A percentile compares a stretch with the other conserved stretches of the same genome.
Evolutionary conservation across 1,140 invertebrate genomes (phyloP).

Genomic region (Pseudomyrmex dendroicus): DNA sequence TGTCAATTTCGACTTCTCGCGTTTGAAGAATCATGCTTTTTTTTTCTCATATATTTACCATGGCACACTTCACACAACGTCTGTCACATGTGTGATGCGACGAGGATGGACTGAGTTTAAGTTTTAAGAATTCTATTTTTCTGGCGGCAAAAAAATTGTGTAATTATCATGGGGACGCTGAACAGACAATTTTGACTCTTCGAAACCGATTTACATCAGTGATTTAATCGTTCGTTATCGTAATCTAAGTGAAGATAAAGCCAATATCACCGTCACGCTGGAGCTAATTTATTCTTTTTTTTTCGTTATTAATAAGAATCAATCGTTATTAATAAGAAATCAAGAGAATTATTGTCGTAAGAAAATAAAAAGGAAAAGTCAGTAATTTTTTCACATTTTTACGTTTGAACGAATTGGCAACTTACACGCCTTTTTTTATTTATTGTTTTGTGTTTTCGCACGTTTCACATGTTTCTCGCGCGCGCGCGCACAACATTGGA

Average conservation of each 20-base stretch:
- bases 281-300: too few species aligned
- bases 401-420: not conserved
- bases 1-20: not conserved
- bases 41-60: not conserved
- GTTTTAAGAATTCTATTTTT: conserved; percentile 85
- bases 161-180: conserved; percentile 69
- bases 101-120: conserved; percentile 78
- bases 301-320: too few species aligned
- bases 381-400: not conserved
- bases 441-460: too few species aligned
- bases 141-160: conserved; percentile 71
- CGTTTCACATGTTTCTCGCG: too few species aligned
- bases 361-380: too few species aligned
- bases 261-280: too few species aligned
- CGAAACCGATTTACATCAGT: not conserved
- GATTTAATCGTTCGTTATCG: conserved; percentile 18
- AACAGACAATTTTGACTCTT: conserved; percentile 54
- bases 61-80: conserved; percentile 25
- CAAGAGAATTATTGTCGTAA: too few species aligned
- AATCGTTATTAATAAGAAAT: too few species aligned
- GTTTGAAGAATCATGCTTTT: not conserved
- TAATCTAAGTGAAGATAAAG: not conserved
- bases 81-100: not conserved
- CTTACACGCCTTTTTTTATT: too few species aligned
- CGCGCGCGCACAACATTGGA: too few species aligned